Evolutionary conservation across 2,113 vertebrate genomes (phyloP).

Genomic region (Ailurus styani): DNA sequence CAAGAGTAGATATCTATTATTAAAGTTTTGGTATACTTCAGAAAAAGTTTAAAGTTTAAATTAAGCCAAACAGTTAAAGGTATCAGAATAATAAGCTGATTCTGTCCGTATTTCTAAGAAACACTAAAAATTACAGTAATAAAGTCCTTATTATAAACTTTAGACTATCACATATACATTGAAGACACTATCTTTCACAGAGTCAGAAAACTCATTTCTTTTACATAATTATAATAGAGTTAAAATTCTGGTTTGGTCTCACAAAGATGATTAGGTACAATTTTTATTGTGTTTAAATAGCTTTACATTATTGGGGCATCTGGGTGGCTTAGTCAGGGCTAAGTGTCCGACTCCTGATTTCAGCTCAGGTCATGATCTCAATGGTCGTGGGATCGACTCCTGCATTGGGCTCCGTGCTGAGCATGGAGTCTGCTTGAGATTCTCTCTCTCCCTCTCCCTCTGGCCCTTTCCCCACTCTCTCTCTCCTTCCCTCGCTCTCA

Average conservation of each 20-base stretch:
- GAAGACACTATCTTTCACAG: not conserved
- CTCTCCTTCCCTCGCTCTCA: not conserved
- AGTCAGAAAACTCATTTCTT: not conserved
- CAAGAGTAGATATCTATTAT: not conserved
- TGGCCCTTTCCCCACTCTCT: not conserved
- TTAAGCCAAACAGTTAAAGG: not conserved
- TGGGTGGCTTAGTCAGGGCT: not conserved
- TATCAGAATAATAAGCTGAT: not conserved
- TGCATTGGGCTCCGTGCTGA: not conserved
- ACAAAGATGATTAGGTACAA: not conserved
- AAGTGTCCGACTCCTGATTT: not conserved
- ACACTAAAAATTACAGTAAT: not conserved
- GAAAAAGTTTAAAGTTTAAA: not conserved
- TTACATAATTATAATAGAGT: not conserved
- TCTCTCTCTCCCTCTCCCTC: not conserved
- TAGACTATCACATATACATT: not conserved
- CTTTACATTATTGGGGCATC: not conserved
- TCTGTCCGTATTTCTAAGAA: constrained; percentile 20
- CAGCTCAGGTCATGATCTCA: not conserved
- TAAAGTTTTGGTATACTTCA: not conserved
- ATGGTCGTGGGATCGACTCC: not conserved
- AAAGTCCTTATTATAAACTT: not conserved
- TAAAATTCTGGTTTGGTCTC: constrained; percentile 6
- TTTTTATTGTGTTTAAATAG: constrained; percentile 29
- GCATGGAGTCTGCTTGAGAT: not conserved